Evolutionary conservation across 2,797 vertebrate genomes (phyloP), one percentile per base, ranked within the genome.

Genomic region (Sebastes vulpes): DNA sequence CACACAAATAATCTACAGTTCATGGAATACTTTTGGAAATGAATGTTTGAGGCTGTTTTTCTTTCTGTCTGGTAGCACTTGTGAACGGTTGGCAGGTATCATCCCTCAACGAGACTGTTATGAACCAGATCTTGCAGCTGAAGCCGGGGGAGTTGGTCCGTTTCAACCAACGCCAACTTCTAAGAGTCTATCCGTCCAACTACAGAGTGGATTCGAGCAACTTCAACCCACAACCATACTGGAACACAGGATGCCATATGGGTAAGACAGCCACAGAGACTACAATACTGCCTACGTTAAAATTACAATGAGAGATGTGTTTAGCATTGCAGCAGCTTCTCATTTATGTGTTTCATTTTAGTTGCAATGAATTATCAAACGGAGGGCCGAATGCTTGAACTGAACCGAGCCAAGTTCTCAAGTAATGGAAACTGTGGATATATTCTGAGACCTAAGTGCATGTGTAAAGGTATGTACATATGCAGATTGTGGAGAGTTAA

Each of bases 361-460:
- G 98, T 99, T 26, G 98, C 98, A 18, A 93, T 99, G 88, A 99
- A 99, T 95, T 99, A 99, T 90, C 98, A 99, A 91, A 98, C 98
- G 1, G 98, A 99, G 80, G 98, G 98, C 26, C 96, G 97, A 14
- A 98, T 98, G 97, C 96, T 99, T 52, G 98, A 99, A 72, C 91
- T 99, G 76, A 98, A 99, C 95, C 84, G 94, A 80, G 98, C 98
- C 93, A 99, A 98, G 95, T 99, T 99, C 79, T 95, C 95, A 32
- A 96, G 94, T 90, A 99, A 99, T 11, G 98, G 98, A 57, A 97
- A 96, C 81, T 99, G 98, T 48, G 98, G 98, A 80, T 99, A 98
- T 5, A 96, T 98, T 75, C 97, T 99, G 81, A 99, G 97, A 90
- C 98, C 98, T 26, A 97, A 94, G 86, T 97, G 96, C 93, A 97